phyloP scores from a whole-genome alignment of 1,140 invertebrate species.

The Dryas iulia region DNA sequence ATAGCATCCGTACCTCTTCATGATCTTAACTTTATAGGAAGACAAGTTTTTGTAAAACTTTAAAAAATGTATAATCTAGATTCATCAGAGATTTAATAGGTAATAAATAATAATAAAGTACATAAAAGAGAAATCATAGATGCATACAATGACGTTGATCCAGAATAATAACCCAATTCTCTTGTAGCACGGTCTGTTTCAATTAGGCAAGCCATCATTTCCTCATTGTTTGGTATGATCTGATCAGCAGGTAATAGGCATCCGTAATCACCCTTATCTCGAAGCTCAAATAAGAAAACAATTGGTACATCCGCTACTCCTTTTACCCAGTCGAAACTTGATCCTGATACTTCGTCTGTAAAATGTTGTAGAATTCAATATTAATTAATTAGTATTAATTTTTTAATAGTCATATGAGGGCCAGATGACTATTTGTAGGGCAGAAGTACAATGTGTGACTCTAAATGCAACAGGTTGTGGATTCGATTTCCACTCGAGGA shows the following conservation, averaged over 20 bases:
- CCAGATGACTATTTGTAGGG: too few relatives aligned
- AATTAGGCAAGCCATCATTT: conserved; percentile 84
- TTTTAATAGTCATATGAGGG: too few relatives aligned
- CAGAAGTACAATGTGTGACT: too few relatives aligned
- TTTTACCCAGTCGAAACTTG: conserved; percentile 89
- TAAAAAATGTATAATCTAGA: too few relatives aligned
- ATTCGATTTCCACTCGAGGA: too few relatives aligned
- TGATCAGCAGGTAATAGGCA: conserved; percentile 89
- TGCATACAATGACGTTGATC: not conserved
- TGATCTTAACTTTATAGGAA: too few relatives aligned
- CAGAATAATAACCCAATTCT: conserved; percentile 49
- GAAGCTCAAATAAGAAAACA: conserved; percentile 84
- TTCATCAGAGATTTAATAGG: not conserved
- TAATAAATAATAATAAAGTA: not conserved
- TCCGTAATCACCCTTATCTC: conserved; percentile 84
- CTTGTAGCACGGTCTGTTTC: conserved; percentile 81
- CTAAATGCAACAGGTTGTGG: too few relatives aligned
- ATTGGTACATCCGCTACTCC: conserved; percentile 83
- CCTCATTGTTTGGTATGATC: conserved; percentile 87
- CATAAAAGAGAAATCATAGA: not conserved
- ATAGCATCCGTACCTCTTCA: too few relatives aligned
- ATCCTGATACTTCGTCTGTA: conserved; percentile 81
- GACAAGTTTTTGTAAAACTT: too few relatives aligned
- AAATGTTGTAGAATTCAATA: conserved; percentile 13
- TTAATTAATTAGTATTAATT: too few relatives aligned